These are phyloP conservation scores for Microplitis deprimator DNA, from an alignment of 2,888 invertebrate species.

Conservation along the genomic window DNA sequence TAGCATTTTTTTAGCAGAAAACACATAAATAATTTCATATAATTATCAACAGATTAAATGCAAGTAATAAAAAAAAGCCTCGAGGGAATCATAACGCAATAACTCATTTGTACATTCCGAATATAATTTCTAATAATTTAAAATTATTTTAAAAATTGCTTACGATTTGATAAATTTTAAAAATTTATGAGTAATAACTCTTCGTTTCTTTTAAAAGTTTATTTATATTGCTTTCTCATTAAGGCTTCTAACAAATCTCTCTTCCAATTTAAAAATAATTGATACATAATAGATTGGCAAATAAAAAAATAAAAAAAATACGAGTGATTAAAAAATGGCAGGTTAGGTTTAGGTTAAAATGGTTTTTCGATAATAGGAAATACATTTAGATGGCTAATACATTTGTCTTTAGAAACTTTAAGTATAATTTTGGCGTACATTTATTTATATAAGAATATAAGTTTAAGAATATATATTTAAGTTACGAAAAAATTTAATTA, in stretches of 20 bases:
- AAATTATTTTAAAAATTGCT: neutral
- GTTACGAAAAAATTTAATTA: neutral
- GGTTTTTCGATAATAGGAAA: too few species aligned
- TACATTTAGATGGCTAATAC: too few species aligned
- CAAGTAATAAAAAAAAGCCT: neutral
- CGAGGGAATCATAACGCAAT: neutral
- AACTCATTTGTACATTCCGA: constrained; percentile 23
- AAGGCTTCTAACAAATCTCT: constrained; percentile 61
- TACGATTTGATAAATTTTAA: constrained; percentile 18
- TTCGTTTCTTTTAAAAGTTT: constrained; percentile 36
- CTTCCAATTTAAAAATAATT: constrained; percentile 35
- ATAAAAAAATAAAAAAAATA: too few species aligned
- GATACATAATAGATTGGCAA: neutral
- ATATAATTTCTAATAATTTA: constrained; percentile 3
- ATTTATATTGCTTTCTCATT: constrained; percentile 66
- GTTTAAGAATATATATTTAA: neutral
- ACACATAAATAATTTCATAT: too few species aligned
- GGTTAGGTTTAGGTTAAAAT: too few species aligned
- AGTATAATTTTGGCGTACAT: neutral
- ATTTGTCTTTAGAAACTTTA: neutral
- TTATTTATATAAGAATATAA: constrained; percentile 1
- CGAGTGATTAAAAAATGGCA: too few species aligned
- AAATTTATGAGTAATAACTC: neutral
- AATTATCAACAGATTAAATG: too few species aligned
- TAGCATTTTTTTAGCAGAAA: too few species aligned